Evolutionary conservation across 2,888 invertebrate genomes (phyloP), one percentile per base, ranked within the genome.

Genomic region (Lasioglossum zephyrum): DNA sequence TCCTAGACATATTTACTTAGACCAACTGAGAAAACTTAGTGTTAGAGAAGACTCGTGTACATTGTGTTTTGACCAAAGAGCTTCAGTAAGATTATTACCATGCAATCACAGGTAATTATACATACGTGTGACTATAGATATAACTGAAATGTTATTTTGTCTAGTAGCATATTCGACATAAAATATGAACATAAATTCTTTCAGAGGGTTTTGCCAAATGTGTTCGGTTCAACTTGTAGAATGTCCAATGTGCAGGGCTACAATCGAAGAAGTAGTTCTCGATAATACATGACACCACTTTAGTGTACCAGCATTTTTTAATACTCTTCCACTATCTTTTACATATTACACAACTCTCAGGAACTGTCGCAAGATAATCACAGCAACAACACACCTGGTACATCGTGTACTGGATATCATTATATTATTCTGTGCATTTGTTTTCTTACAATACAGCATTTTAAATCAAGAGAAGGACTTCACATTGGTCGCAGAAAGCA

Each of bases 241-340:
- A 90, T 99, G 99, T 95, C 99, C 99, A 22, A 97, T 99, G 96
- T 99, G 99, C 95, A 96, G 99, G 91, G 96, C 96, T 82, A 95
- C 96, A 74, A 97, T 98, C 91, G 95, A 95, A 91, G 95, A 96
- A 92, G 95, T 96, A 86, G 91, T 90, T 73, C 92, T 95, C 79
- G 96, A 96, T 88, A 95, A 94, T 93, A 95, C 95, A 91, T 96
- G 96, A 96, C 95, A 95, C 86, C 84, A 79, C 92, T 92, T 86
- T 81, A 85, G 84, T 18, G 74, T 78, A 87, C 31, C 77, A 86
- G 86, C 88, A 85, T 88, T 89, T 88, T 82, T 75, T 73, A 88
- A 87, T 87, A 85, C 77, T 88, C 77, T 91, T 89, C 77, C 87
- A 82, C 63, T 84, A 86, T 77, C 83, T 87, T 87, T 88, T 69